Evolutionary conservation across 2,888 invertebrate genomes (phyloP).

Genomic region (Dexiosoma caninum): DNA sequence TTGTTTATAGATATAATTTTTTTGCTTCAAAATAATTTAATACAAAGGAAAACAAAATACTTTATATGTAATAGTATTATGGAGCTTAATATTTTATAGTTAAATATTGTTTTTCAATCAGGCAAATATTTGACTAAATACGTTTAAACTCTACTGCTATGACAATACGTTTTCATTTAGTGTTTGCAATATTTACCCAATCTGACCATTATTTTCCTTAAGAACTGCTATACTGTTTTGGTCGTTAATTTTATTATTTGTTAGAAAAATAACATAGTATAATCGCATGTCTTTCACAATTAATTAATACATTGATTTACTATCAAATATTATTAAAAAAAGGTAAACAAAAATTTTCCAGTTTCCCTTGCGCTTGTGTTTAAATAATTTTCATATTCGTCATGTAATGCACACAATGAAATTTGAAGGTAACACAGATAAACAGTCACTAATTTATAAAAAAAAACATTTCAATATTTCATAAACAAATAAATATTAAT

Average conservation of each 20-base stretch:
- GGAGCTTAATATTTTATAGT: not conserved
- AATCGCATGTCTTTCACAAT: slow-evolving; percentile 58
- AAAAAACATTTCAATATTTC: slow-evolving; percentile 23
- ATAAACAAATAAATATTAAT: slow-evolving; percentile 35
- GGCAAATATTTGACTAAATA: too few relatives aligned
- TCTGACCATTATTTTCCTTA: too few relatives aligned
- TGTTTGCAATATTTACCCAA: not conserved
- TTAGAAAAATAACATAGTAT: slow-evolving; percentile 18
- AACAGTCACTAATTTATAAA: slow-evolving; percentile 29
- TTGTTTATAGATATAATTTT: not conserved
- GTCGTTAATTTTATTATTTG: not conserved
- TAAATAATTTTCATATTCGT: not conserved
- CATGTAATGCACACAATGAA: not conserved
- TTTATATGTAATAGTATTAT: not conserved
- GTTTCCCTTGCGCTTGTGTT: not conserved
- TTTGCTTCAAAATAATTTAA: not conserved
- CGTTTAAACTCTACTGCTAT: too few relatives aligned
- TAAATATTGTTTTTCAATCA: not conserved
- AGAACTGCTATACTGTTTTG: too few relatives aligned
- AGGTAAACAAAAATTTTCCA: slow-evolving; percentile 1
- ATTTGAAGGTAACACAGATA: not conserved
- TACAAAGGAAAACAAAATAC: not conserved
- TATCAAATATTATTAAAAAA: slow-evolving; percentile 4
- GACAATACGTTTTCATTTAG: not conserved
- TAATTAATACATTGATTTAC: slow-evolving; percentile 59